These are phyloP conservation scores for Phaethornis superciliosus DNA, from an alignment of 2,113 vertebrate genomes.

Conservation along the genomic window DNA sequence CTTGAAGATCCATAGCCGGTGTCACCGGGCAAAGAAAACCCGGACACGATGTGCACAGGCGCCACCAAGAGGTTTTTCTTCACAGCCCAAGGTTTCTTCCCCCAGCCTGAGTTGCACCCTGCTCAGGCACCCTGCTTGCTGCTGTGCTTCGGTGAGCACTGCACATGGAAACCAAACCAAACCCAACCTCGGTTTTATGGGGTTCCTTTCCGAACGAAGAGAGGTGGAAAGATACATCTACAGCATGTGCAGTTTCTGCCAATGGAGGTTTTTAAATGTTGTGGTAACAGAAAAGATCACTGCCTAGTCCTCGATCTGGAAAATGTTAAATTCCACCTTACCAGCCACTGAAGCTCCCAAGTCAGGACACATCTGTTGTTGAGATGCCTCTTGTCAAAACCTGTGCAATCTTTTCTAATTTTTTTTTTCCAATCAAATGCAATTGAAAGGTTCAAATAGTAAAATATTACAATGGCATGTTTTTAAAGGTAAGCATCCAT, in stretches of 20 bases:
- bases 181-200: background rate
- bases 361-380: background rate
- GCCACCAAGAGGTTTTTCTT: slow-evolving; percentile 21
- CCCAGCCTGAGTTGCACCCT: background rate
- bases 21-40: background rate
- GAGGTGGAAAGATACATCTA: background rate
- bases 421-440: background rate
- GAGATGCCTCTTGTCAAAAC: background rate
- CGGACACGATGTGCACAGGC: background rate
- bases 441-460: background rate
- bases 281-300: background rate
- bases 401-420: background rate
- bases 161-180: background rate
- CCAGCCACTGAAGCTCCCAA: slow-evolving; percentile 1
- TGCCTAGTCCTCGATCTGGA: background rate
- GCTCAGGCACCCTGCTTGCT: background rate
- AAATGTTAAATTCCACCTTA: slow-evolving; percentile 54
- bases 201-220: background rate
- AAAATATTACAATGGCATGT: background rate
- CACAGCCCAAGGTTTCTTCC: background rate
- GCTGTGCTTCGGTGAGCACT: background rate
- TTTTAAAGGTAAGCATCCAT: background rate
- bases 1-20: fast-evolving
- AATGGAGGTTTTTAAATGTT: background rate
- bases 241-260: background rate